Evolutionary conservation across 2,888 invertebrate species (phyloP).

Genomic region (Drosophila maculinotata): DNA sequence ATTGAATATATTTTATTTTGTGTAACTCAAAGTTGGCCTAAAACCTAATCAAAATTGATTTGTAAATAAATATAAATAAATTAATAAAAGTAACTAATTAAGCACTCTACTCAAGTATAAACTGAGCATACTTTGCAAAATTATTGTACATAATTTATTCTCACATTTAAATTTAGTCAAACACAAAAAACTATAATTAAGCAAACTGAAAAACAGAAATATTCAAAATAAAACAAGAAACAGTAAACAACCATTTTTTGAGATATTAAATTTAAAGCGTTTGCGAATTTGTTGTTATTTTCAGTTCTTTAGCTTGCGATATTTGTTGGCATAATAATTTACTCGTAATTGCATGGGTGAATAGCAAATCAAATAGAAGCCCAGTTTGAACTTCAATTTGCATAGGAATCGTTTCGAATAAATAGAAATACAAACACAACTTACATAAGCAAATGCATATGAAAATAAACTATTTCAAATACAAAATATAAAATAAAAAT

Average conservation of each 20-base stretch:
- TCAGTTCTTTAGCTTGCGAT: constrained; percentile 20
- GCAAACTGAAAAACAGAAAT: constrained; percentile 31
- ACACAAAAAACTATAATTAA: constrained; percentile 43
- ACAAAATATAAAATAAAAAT: constrained; percentile 1
- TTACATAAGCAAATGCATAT: constrained; percentile 34
- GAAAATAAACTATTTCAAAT: constrained; percentile 22
- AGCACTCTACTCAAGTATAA: constrained; percentile 49
- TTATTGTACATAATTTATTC: constrained; percentile 70
- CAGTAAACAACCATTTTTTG: constrained; percentile 21
- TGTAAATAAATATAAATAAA: constrained; percentile 50
- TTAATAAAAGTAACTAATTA: constrained; percentile 9
- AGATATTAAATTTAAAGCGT: too few species aligned
- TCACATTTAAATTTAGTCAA: constrained; percentile 64
- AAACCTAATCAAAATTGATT: constrained; percentile 42
- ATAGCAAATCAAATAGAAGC: constrained; percentile 51
- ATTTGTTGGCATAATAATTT: constrained; percentile 49
- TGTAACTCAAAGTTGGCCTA: constrained; percentile 57
- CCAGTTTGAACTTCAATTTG: constrained; percentile 36
- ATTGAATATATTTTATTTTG: constrained; percentile 37
- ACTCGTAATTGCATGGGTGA: constrained; percentile 24
- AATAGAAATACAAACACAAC: constrained; percentile 26
- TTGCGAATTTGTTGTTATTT: constrained; percentile 19
- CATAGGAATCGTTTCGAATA: constrained; percentile 34
- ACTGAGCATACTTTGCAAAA: constrained; percentile 37
- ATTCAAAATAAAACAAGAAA: constrained; percentile 7